phyloP scores from a whole-genome alignment of 2,888 invertebrate genomes.

The Melanophora roralis region DNA sequence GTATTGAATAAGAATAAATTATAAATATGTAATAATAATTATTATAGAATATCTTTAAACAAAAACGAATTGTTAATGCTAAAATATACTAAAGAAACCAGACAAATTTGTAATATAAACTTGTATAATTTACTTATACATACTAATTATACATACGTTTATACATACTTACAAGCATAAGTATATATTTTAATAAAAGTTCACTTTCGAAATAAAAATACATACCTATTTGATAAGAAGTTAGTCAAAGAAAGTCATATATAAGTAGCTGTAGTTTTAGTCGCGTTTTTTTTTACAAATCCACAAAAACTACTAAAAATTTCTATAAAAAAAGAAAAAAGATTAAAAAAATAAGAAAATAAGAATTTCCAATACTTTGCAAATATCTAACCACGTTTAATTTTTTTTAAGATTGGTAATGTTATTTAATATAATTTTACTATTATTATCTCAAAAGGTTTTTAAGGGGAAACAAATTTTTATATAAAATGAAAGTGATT shows the following conservation, averaged over 20 bases:
- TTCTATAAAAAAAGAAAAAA: slow-evolving; percentile 34
- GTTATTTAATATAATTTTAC: slow-evolving; percentile 43
- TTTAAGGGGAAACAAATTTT: no score
- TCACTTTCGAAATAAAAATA: slow-evolving; percentile 25
- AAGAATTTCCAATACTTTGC: slow-evolving; percentile 24
- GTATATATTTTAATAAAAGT: slow-evolving; percentile 26
- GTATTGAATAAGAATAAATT: slow-evolving; percentile 22
- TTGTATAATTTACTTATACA: slow-evolving; percentile 59
- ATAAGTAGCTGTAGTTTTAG: slow-evolving; percentile 60
- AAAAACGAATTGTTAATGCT: slow-evolving; percentile 60
- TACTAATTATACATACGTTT: slow-evolving; percentile 21
- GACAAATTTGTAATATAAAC: slow-evolving; percentile 58
- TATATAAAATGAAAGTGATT: no score
- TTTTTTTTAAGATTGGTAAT: slow-evolving; percentile 53
- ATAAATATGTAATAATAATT: not conserved
- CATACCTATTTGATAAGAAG: slow-evolving; percentile 47
- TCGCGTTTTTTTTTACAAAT: slow-evolving; percentile 59
- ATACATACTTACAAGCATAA: slow-evolving; percentile 25
- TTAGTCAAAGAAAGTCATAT: slow-evolving; percentile 42
- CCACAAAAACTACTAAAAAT: slow-evolving; percentile 38
- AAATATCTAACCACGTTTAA: slow-evolving; percentile 33
- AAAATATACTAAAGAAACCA: slow-evolving; percentile 47
- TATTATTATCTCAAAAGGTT: no score
- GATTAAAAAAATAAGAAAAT: not conserved
- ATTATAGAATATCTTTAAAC: slow-evolving; percentile 29